Conservation (phyloP, 2,797 vertebrate genomes). For the Lophotriccus pileatus region DNA sequence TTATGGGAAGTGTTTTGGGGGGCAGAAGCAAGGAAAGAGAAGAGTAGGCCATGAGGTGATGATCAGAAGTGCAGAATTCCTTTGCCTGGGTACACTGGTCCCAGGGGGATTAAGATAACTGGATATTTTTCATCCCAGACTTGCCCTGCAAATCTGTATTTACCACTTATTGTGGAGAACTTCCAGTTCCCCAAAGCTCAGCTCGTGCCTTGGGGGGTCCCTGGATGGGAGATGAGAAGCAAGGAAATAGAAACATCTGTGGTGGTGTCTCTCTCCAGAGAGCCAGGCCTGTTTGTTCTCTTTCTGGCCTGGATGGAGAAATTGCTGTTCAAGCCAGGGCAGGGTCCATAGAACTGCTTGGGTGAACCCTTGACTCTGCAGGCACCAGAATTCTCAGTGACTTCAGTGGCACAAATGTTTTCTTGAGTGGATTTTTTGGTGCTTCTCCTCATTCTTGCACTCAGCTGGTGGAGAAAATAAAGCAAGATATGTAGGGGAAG, state of each 20-base stretch:
- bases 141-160: background rate
- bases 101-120: background rate
- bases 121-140: background rate
- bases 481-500: background rate
- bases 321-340: background rate
- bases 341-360: background rate
- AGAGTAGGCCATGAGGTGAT: background rate
- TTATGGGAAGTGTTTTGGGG: background rate
- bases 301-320: background rate
- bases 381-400: background rate
- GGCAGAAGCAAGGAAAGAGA: background rate
- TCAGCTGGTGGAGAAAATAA: background rate
- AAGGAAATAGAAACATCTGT: slow-evolving; percentile 3
- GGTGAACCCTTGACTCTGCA: background rate
- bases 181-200: background rate
- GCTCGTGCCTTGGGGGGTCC: background rate
- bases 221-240: background rate
- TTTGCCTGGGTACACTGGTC: background rate
- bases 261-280: background rate
- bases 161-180: background rate
- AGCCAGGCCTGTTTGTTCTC: background rate
- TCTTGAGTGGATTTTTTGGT: background rate
- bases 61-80: background rate
- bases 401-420: background rate
- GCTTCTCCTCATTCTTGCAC: background rate